Evolutionary conservation across 2,113 vertebrate genomes (phyloP).

Genomic region (Desmodus rotundus): DNA sequence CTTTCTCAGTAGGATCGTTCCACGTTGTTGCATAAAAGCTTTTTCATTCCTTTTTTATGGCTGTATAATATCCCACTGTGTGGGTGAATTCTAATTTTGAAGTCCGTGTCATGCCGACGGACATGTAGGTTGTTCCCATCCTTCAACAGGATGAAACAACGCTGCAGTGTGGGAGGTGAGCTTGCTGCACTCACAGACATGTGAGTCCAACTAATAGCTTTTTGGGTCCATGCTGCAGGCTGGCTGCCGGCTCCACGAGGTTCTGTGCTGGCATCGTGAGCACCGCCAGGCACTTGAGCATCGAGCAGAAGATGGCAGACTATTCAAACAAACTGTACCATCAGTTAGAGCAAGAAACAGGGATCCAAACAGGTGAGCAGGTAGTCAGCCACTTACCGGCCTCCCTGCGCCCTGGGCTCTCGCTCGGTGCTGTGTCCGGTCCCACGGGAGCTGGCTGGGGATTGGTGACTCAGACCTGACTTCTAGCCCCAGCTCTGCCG

Average conservation of each 20-base stretch:
- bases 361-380: conserved; percentile 90
- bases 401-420: neutral
- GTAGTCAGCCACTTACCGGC: neutral
- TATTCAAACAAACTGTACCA: conserved; percentile 94
- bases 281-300: conserved; percentile 87
- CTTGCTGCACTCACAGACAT: neutral
- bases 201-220: neutral
- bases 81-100: neutral
- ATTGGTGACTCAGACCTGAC: neutral
- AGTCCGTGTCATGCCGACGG: neutral
- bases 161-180: neutral
- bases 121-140: neutral
- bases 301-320: conserved; percentile 95
- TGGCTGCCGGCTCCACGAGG: conserved; percentile 94
- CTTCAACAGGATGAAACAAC: neutral
- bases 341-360: conserved; percentile 91
- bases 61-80: neutral
- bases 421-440: neutral
- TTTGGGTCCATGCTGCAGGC: conserved; percentile 76
- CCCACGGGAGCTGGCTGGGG: too few relatives aligned
- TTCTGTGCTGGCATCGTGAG: conserved; percentile 95
- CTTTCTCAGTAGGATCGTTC: neutral
- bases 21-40: neutral
- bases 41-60: neutral
- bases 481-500: neutral